Base-by-base conservation (phyloP, 2,888 invertebrate genomes). In the Villa cingulata region DNA sequence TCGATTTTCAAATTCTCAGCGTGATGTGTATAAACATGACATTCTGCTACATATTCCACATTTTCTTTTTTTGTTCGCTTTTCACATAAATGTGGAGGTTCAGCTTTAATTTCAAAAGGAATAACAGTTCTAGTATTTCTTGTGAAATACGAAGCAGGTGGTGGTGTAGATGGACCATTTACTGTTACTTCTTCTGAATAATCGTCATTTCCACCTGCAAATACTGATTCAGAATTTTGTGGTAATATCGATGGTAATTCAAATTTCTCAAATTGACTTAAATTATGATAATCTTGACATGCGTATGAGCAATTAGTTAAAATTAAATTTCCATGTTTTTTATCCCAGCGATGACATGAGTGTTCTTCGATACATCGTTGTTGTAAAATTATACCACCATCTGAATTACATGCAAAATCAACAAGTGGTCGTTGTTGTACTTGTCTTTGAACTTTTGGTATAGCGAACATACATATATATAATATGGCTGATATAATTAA, bases 231-330 rank as follows among this genome's bases (percentile, higher is more conserved):
- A 38, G 58, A 57, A 49, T 68, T 63, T n/a, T 49, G 51, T 16
- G 59, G 57, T n/a, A 63, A 62, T 43, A 62, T 38, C 65, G 66
- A 68, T 27, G 64, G 62, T 20, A 59, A 61, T 43, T 67, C 67
- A 53, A 70, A 58, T n/a, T 59, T 61, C 50, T 69, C 63, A 29
- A 66, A 65, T 43, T 62, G 57, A 23, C 63, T 68, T 27, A 66
- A 68, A 54, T 65, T 68, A n/a, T n/a, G n/a, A n/a, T n/a, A n/a
- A n/a, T n/a, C n/a, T 36, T 77, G 75, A 58, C 86, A 86, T 1
- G 80, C 78, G 61, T 84, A 86, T 49, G 77, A 76, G 60, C 86
- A 86, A 36, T 78, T 74, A 20, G 76, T 76, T 48, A 86, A 72
- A 38, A 77, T 73, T 45, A 86, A 66, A 5, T 74, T 73, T 14